Percentiles rank a stretch among this genome's conserved stretches.
Conservation (phyloP, 2,888 invertebrate species). For the Cephalotes varians region DNA sequence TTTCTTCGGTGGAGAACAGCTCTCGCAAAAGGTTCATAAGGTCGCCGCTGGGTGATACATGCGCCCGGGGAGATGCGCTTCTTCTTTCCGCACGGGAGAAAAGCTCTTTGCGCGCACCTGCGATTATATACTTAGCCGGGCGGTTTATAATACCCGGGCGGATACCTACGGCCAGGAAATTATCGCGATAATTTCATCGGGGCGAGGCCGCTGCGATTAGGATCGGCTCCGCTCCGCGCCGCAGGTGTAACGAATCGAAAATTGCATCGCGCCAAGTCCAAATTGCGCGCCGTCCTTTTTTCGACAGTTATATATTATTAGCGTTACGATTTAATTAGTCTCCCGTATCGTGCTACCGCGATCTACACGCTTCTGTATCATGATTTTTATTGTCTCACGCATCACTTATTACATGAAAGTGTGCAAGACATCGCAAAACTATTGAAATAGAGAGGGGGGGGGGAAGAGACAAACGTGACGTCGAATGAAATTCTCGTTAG, state of each 20-base stretch:
- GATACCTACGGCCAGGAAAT: conserved; percentile 37
- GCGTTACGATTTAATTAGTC: conserved; percentile 49
- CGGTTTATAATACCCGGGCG: conserved; percentile 32
- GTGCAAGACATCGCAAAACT: not conserved
- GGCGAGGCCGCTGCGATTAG: conserved; percentile 42
- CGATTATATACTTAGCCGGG: conserved; percentile 52
- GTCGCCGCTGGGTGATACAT: conserved; percentile 65
- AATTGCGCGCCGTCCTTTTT: conserved; percentile 38
- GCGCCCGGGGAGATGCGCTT: conserved; percentile 37
- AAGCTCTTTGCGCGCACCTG: conserved; percentile 31
- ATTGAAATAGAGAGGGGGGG: not conserved
- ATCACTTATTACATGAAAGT: not conserved
- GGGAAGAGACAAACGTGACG: not conserved
- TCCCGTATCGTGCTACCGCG: conserved; percentile 26
- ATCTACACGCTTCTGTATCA: conserved; percentile 12
- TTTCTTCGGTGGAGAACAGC: conserved; percentile 56
- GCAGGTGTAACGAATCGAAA: conserved; percentile 52
- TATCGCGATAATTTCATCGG: conserved; percentile 53
- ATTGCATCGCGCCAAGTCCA: conserved; percentile 40
- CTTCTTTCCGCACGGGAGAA: conserved; percentile 45
- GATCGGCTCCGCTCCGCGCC: conserved; percentile 26
- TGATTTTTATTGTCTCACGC: not conserved
- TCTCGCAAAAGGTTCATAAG: conserved; percentile 61
- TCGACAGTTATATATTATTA: conserved; percentile 49
- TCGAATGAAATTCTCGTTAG: conserved; percentile 28